Evolutionary conservation across 2,797 vertebrate species (phyloP), one percentile per base, ranked within the genome.

Genomic region (Sebastes itinus): DNA sequence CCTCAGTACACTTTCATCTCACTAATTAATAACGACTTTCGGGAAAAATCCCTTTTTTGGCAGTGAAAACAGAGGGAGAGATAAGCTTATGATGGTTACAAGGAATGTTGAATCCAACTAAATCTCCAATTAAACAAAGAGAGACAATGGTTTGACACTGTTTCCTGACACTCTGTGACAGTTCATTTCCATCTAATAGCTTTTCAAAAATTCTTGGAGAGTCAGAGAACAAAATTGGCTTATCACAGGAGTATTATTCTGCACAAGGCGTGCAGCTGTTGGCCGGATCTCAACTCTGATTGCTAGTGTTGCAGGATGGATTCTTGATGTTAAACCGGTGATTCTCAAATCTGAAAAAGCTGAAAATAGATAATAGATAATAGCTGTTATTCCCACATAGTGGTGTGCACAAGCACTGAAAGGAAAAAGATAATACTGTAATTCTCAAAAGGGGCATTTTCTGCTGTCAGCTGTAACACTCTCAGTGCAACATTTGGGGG

Each of bases 121-220:
- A 74, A 74, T 61, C n/a, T 13, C 67, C 64, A 73, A 61, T 72
- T 85, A 79, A 59, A 42, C 28, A 38, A 55, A 73, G 35, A 49
- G 11, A 62, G 22, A 52, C 11, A 20, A 4, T 33, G 27, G 33
- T 56, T 72, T 27, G 18, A 67, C 25, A 62, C 14, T 22, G 27
- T 16, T 9, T 54, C 25, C 23, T 67, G 42, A 28, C 52, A 74
- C 9, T 23, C 12, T 63, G 14, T 49, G 5, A 13, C 4, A 67
- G 61, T 66, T 46, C 6, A 66, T 54, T 80, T 74, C 22, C 2
- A 3, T 27, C 14, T 35, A 23, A 35, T 7, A 42, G 54, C 32
- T 69, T 73, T 65, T 55, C 5, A 46, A 22, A 22, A 55, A 18
- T 12, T 64, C 2, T 55, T 64, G 9, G 28, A n/a, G 11, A 12